Percentiles rank a stretch among this genome's conserved stretches.
Evolutionary conservation across 2,888 invertebrate genomes (phyloP).

Genomic region (Acleris literana): DNA sequence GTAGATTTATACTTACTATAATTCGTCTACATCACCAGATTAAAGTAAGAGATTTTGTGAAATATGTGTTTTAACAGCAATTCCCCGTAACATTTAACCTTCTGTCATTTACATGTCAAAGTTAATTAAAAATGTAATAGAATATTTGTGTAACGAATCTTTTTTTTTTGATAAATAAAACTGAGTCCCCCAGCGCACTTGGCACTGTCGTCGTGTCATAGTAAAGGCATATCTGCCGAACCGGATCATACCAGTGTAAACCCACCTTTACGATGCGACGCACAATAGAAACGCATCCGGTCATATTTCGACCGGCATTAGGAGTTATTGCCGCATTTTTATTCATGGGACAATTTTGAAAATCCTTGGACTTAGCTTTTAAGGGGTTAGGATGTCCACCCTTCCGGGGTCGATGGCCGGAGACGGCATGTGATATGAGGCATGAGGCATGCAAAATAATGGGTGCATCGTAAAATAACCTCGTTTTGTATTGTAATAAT

Average conservation of each 20-base stretch:
- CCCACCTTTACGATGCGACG: constrained; percentile 51
- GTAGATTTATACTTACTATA: too few relatives aligned
- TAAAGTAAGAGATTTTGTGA: too few relatives aligned
- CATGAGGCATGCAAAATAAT: neutral
- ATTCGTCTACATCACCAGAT: too few relatives aligned
- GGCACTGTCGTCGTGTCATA: neutral
- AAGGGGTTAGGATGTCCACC: constrained; percentile 44
- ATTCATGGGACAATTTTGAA: constrained; percentile 78
- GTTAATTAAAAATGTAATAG: too few relatives aligned
- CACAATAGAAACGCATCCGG: constrained; percentile 67
- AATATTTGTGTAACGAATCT: too few relatives aligned
- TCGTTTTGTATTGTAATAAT: too few relatives aligned
- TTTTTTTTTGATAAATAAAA: too few relatives aligned
- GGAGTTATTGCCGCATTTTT: constrained; percentile 77
- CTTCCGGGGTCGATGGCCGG: constrained; percentile 40
- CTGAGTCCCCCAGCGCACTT: too few relatives aligned
- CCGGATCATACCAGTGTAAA: constrained; percentile 24
- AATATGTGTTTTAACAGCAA: too few relatives aligned
- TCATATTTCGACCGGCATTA: constrained; percentile 72
- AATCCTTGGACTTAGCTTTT: constrained; percentile 55
- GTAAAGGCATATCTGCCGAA: neutral
- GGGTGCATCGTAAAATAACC: neutral
- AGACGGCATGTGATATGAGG: constrained; percentile 1
- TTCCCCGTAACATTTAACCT: too few relatives aligned
- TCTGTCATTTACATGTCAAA: too few relatives aligned